A percentile compares a stretch with the other conserved stretches of the same genome.
phyloP scores from a whole-genome alignment of 37 sponge, comb jelly and placozoan species.

The Bolinopsis microptera region DNA sequence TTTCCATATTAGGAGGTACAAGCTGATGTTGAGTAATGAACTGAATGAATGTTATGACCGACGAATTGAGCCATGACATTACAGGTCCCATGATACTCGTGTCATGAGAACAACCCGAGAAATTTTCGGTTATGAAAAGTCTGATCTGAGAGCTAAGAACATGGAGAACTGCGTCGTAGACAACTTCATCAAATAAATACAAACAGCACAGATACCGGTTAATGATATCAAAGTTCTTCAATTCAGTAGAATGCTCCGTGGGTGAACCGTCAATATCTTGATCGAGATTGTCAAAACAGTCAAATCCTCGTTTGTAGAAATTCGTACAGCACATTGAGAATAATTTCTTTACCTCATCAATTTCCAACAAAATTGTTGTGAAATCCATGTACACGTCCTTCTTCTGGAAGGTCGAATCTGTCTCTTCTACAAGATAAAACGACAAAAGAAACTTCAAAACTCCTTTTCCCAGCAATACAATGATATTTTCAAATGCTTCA shows the following conservation, averaged over 20 bases:
- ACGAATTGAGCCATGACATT: background rate
- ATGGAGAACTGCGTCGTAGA: conserved; percentile 31
- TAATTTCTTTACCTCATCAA: background rate
- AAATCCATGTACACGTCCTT: background rate
- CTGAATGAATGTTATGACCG: conserved; percentile 34
- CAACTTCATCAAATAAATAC: conserved; percentile 5
- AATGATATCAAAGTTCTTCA: conserved; percentile 26
- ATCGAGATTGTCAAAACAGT: conserved; percentile 4
- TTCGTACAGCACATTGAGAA: background rate
- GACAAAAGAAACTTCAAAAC: background rate
- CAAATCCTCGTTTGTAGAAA: conserved; percentile 4
- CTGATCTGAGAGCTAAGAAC: background rate
- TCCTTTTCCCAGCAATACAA: background rate
- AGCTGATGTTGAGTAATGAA: conserved; percentile 1
- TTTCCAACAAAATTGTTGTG: background rate
- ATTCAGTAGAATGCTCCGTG: background rate
- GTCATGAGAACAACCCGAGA: conserved; percentile 9
- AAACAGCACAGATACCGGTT: background rate
- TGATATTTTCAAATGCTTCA: conserved; percentile 13
- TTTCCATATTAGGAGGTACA: background rate
- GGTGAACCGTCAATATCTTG: background rate
- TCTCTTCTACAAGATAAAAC: conserved; percentile 7
- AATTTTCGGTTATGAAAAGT: conserved; percentile 12
- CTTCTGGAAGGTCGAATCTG: conserved; percentile 13
- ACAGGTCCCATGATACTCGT: conserved; percentile 27